Evolutionary conservation across 2,113 vertebrate species (phyloP), one percentile per base, ranked within the genome.

Genomic region (Herpailurus yagouaroundi): DNA sequence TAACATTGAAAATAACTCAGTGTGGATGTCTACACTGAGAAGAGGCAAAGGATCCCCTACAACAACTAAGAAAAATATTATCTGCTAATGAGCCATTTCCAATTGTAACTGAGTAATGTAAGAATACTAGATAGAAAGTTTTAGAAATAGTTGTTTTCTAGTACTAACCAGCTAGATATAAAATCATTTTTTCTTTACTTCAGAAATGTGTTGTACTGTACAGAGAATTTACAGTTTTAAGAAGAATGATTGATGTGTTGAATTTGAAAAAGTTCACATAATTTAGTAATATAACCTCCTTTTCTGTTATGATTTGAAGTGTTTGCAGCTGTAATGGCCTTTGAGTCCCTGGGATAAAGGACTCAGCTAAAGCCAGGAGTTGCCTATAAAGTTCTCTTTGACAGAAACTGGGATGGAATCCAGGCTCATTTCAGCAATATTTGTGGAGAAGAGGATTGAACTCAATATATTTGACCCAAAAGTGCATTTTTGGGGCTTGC

Each of bases 351-450:
- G 93, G 97, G 57, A 31, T 97, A 97, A 98, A 77, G 89, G 87
- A 96, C 60, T 98, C 74, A 93, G 97, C 94, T 93, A 98, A 97
- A 98, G 97, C 76, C 94, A 96, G 94, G 95, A 97, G 97, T 96
- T 97, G 96, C 97, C 96, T 96, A 92, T 97, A 98, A 98, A 97
- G 92, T 96, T 97, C 60, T 81, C 50, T 97, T 97, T 98, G 97
- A 98, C 97, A 98, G 97, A 97, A 98, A 97, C 97, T 98, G 97
- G 98, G 97, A 97, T 91, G 84, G 36, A 96, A 97, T 98, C 98
- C 97, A 98, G 97, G 80, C 96, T 98, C 92, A 97, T 98, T 98
- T 98, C 97, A 98, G 97, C 97, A 98, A 98, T 98, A 98, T 98
- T 96, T 97, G 97, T 98, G 92, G 92, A 98, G 95, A 98, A 97